A percentile compares a stretch with the other conserved stretches of the same genome.
phyloP scores from a whole-genome alignment of 2,888 invertebrate species.

The Eretmocerus hayati region DNA sequence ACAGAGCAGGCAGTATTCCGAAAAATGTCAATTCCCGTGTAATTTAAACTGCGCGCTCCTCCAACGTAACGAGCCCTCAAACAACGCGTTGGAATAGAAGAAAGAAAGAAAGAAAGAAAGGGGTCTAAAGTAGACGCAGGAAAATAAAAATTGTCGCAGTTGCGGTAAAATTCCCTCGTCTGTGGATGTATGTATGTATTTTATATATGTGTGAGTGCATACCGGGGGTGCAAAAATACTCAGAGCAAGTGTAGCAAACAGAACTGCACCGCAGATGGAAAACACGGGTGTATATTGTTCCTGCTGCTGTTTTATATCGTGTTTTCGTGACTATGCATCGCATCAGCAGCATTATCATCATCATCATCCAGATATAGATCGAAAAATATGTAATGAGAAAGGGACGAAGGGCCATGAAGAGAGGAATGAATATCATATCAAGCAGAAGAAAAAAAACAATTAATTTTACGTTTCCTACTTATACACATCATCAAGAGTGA shows the following conservation, averaged over 20 bases:
- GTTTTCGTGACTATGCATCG: not conserved
- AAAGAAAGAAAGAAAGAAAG: not conserved
- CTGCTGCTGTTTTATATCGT: too few relatives aligned
- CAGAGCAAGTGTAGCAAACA: too few relatives aligned
- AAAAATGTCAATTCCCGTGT: conserved; percentile 3
- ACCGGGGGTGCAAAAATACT: too few relatives aligned
- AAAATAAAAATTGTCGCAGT: too few relatives aligned
- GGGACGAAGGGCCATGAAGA: not conserved
- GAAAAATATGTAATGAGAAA: too few relatives aligned
- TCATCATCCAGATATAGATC: not conserved
- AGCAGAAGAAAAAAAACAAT: conserved; percentile 2
- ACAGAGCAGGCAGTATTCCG: too few relatives aligned
- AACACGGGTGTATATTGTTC: not conserved
- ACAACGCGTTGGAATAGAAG: not conserved
- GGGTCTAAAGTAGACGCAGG: not conserved
- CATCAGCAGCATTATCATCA: not conserved
- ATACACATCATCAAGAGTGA: not conserved
- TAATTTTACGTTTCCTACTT: conserved; percentile 11
- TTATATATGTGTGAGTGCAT: too few relatives aligned
- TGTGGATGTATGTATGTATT: not conserved
- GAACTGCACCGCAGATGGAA: not conserved
- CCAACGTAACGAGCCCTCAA: not conserved
- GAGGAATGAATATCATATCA: too few relatives aligned
- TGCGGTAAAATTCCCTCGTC: not conserved
- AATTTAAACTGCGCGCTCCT: not conserved